Percentiles rank a stretch among this genome's conserved stretches.
These are phyloP conservation scores for Psophia crepitans DNA, from an alignment of 2,113 vertebrate species.

Conservation along the genomic window DNA sequence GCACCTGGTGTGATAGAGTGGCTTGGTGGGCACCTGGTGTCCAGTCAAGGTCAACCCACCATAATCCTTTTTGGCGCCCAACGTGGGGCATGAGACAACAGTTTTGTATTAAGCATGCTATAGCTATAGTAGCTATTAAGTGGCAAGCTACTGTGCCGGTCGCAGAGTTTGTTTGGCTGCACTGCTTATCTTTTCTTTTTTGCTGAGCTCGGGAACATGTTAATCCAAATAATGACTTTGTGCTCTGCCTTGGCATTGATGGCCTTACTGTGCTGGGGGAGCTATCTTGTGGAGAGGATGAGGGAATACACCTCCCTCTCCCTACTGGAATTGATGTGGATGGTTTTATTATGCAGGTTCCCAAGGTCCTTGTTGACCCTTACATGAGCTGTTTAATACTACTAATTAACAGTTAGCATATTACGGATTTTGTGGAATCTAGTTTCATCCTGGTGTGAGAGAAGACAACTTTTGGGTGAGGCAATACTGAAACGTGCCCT, in stretches of 20 bases:
- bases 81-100: rapidly evolving
- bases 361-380: not conserved
- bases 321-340: not conserved
- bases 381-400: not conserved
- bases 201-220: not conserved
- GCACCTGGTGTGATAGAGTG: not conserved
- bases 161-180: not conserved
- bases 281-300: not conserved
- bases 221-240: not conserved
- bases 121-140: not conserved
- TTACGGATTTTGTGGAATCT: not conserved
- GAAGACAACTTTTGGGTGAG: not conserved
- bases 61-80: not conserved
- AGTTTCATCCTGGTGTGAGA: not conserved
- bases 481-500: not conserved
- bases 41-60: not conserved
- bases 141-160: not conserved
- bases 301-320: not conserved
- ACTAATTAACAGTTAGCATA: not conserved
- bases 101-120: not conserved
- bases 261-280: not conserved
- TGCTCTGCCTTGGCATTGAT: not conserved
- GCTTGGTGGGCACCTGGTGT: not conserved
- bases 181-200: not conserved
- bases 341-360: not conserved